Evolutionary conservation across 2,888 invertebrate species (phyloP).

Genomic region (Germaria angustata): DNA sequence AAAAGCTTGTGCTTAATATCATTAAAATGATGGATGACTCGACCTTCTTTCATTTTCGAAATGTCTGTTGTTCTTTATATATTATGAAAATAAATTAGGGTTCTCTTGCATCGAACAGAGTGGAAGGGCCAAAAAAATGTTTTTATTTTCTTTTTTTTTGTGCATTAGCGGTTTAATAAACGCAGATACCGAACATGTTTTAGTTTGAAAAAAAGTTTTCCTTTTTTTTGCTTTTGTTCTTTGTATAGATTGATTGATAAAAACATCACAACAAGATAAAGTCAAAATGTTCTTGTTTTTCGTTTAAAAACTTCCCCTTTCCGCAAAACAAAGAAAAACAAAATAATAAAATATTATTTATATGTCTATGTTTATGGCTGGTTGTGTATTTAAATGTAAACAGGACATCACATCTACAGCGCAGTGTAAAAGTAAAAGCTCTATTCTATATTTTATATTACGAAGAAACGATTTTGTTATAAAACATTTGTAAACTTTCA

Average conservation of each 20-base stretch:
- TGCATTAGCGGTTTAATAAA: slow-evolving; percentile 10
- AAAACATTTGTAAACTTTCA: slow-evolving; percentile 61
- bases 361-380: not conserved
- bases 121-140: not conserved
- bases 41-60: slow-evolving; percentile 65
- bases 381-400: slow-evolving; percentile 19
- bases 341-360: slow-evolving; percentile 60
- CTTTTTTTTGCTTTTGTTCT: slow-evolving; percentile 11
- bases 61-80: slow-evolving; percentile 40
- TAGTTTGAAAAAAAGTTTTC: slow-evolving; percentile 15
- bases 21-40: slow-evolving; percentile 69
- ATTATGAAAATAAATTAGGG: slow-evolving; percentile 61
- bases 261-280: slow-evolving; percentile 65
- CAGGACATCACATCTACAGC: slow-evolving; percentile 21
- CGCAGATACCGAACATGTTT: slow-evolving; percentile 24
- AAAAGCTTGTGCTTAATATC: slow-evolving; percentile 63
- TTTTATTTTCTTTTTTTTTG: not conserved
- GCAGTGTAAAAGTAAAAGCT: slow-evolving; percentile 59
- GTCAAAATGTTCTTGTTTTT: slow-evolving; percentile 57
- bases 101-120: slow-evolving; percentile 26
- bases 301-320: slow-evolving; percentile 49
- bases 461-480: slow-evolving; percentile 9
- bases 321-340: slow-evolving; percentile 18
- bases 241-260: slow-evolving; percentile 66
- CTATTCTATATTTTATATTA: slow-evolving; percentile 32